Base-by-base conservation (phyloP, 1,140 invertebrate genomes). In the Pygmarrhopalites habei region DNA sequence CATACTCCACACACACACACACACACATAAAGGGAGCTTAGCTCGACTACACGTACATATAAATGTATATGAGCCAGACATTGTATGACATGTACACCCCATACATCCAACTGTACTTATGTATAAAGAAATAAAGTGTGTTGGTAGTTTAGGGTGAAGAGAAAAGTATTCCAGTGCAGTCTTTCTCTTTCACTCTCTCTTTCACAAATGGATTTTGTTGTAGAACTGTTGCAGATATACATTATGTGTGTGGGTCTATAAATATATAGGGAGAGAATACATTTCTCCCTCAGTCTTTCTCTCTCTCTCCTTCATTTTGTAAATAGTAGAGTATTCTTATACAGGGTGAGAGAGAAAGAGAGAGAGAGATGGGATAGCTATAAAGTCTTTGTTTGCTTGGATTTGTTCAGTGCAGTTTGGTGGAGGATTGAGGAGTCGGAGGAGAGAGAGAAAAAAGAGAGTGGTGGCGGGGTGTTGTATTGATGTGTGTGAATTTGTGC, bases 401-500 rank as follows among this genome's bases (percentile, higher is more conserved):
- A 49, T 49, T 23, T 7, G 46, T 49, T 14, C 46, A 21, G 12
- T 49, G 46, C 14, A 49, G 46, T 49, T 49, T 49, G 46, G 10
- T 7, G 7, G 46, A 23, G 46, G 46, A 49, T 49, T 49, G 46
- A 49, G 46, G 46, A 49, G 46, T 49, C 46, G 46, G 46, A 49
- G 46, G n/a, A n/a, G n/a, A n/a, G n/a, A n/a, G n/a, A n/a, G n/a
- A n/a, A n/a, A n/a, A n/a, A n/a, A n/a, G n/a, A n/a, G n/a, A n/a
- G n/a, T n/a, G n/a, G n/a, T 49, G 23, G 46, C 46, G 23, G 49
- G 7, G 49, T 52, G 49, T 29, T 52, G 49, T 52, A 52, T 52
- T 52, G 23, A 52, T 52, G 49, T 52, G 49, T 52, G 49, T 52
- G 49, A 52, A 26, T 52, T 52, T 52, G 49, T 52, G 25, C 49